Percentiles rank a stretch among this genome's conserved stretches.
These are phyloP conservation scores for Andrena chrysosceles DNA, from an alignment of 2,888 invertebrate genomes.

Conservation along the genomic window DNA sequence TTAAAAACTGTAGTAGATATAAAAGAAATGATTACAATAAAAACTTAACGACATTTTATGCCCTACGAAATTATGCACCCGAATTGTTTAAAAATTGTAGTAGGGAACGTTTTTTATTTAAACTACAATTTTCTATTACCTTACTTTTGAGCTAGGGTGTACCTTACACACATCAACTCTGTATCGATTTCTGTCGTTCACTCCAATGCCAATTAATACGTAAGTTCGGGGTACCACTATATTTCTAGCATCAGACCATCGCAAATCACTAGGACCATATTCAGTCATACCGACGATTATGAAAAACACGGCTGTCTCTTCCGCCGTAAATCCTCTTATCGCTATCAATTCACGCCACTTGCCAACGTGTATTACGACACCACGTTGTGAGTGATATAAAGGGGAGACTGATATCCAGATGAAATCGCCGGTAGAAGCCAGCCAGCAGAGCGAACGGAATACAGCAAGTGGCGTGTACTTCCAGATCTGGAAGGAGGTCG, in stretches of 20 bases:
- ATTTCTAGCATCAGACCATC: background rate
- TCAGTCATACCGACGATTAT: background rate
- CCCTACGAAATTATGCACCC: too few species aligned
- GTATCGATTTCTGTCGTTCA: too few species aligned
- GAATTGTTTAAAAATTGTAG: too few species aligned
- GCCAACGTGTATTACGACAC: conserved; percentile 17
- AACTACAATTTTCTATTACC: too few species aligned
- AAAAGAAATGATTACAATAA: too few species aligned
- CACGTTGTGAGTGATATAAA: conserved; percentile 26
- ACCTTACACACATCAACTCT: too few species aligned
- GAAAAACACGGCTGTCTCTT: background rate
- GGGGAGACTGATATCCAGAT: conserved; percentile 30
- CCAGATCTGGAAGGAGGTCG: conserved; percentile 48
- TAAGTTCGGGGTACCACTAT: too few species aligned
- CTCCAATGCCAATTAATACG: too few species aligned
- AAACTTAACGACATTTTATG: too few species aligned
- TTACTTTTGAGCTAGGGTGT: too few species aligned
- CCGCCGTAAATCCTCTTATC: conserved; percentile 26
- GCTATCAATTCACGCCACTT: conserved; percentile 11
- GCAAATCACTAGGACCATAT: background rate
- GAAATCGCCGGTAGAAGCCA: conserved; percentile 22
- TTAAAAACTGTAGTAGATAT: too few species aligned
- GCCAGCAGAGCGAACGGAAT: conserved; percentile 32
- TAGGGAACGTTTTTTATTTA: too few species aligned
- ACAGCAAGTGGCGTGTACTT: conserved; percentile 26